These are phyloP conservation scores for Bettongia penicillata DNA, from an alignment of 2,113 vertebrate species.

Conservation along the genomic window DNA sequence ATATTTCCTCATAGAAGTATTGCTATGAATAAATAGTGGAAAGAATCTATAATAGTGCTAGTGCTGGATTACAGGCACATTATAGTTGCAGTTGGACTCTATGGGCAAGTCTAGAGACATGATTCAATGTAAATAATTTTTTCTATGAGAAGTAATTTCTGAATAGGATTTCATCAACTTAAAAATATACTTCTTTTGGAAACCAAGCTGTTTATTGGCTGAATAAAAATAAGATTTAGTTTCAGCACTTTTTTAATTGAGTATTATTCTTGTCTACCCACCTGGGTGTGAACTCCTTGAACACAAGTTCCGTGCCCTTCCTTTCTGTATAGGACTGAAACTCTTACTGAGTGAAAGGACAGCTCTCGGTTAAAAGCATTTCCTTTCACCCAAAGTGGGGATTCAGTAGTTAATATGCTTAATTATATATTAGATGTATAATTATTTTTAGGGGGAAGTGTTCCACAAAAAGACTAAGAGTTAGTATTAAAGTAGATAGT, in stretches of 20 bases:
- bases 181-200: neutral
- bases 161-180: neutral
- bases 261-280: neutral
- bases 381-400: no score
- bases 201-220: neutral
- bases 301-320: neutral
- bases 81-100: neutral
- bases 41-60: neutral
- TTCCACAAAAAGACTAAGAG: no score
- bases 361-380: no score
- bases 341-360: no score
- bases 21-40: neutral
- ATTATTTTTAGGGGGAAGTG: no score
- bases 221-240: neutral
- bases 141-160: neutral
- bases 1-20: neutral
- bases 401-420: no score
- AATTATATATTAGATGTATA: no score
- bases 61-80: neutral
- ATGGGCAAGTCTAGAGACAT: neutral
- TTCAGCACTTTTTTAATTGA: neutral
- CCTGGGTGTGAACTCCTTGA: neutral
- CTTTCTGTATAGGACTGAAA: neutral
- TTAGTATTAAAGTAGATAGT: no score
- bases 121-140: neutral